Conservation (phyloP, 2,113 vertebrate species). For the Gila orcuttii region DNA sequence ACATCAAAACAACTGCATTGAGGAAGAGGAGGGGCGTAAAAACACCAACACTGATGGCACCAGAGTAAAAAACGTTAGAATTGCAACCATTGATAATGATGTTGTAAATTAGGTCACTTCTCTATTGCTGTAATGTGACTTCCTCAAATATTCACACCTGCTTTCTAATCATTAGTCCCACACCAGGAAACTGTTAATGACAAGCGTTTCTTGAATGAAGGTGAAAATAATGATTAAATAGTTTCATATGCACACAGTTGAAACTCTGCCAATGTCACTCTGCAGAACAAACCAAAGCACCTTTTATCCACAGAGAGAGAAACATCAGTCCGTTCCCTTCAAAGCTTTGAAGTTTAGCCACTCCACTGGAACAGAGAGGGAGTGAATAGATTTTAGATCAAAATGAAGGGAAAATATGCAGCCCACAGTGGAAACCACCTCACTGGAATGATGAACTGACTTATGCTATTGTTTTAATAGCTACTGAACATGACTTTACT, state of each 20-base stretch:
- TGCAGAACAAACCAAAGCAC: background rate
- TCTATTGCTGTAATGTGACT: background rate
- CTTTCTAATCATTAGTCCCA: background rate
- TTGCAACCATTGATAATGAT: background rate
- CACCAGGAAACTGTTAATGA: background rate
- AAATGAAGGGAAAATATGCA: background rate
- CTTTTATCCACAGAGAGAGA: background rate
- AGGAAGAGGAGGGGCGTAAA: background rate
- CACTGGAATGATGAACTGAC: background rate
- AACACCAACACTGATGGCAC: background rate
- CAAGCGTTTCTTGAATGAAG: background rate
- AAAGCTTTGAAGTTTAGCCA: slow-evolving; percentile 24
- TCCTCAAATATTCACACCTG: background rate
- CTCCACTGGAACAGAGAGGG: background rate
- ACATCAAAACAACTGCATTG: slow-evolving; percentile 21
- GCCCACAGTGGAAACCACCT: background rate
- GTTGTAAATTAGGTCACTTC: background rate
- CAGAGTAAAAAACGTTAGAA: background rate
- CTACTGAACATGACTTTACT: background rate
- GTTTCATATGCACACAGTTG: background rate
- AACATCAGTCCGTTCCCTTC: slow-evolving; percentile 2
- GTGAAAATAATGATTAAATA: slow-evolving; percentile 1
- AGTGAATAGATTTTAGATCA: background rate
- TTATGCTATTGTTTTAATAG: background rate
- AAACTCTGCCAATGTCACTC: background rate